Conservation (phyloP, 2,888 invertebrate genomes). For the Eugnorisma glareosa region DNA sequence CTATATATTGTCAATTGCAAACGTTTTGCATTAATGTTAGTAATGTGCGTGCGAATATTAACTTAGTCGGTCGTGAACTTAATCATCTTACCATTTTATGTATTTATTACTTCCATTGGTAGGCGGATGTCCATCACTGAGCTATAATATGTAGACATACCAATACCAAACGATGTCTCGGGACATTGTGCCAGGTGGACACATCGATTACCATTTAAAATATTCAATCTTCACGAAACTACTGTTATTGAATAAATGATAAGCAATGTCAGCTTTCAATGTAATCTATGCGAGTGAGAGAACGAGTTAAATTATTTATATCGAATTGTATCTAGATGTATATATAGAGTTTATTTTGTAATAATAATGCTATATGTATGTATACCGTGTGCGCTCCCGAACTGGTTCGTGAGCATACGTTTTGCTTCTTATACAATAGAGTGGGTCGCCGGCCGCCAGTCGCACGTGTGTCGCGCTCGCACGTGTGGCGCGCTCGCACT, state of each 20-base stretch:
- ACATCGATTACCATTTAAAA: constrained; percentile 42
- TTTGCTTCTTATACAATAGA: constrained; percentile 41
- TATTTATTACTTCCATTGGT: constrained; percentile 10
- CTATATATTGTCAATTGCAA: constrained; percentile 38
- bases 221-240: constrained; percentile 33
- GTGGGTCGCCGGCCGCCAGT: neutral
- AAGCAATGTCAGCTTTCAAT: constrained; percentile 56
- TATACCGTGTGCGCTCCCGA: constrained; percentile 44
- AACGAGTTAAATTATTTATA: constrained; percentile 71
- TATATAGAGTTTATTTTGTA: constrained; percentile 82
- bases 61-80: constrained; percentile 40
- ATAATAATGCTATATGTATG: constrained; percentile 72
- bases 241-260: constrained; percentile 31
- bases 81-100: constrained; percentile 21
- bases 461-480: neutral
- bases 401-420: constrained; percentile 52
- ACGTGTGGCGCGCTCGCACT: neutral
- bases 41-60: constrained; percentile 5
- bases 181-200: neutral
- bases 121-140: neutral
- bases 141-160: neutral
- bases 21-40: constrained; percentile 3
- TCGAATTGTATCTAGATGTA: constrained; percentile 73
- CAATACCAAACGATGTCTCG: neutral
- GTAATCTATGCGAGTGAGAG: constrained; percentile 54